phyloP scores from a whole-genome alignment of 1,140 invertebrate genomes.

The Diploscapter pachys region DNA sequence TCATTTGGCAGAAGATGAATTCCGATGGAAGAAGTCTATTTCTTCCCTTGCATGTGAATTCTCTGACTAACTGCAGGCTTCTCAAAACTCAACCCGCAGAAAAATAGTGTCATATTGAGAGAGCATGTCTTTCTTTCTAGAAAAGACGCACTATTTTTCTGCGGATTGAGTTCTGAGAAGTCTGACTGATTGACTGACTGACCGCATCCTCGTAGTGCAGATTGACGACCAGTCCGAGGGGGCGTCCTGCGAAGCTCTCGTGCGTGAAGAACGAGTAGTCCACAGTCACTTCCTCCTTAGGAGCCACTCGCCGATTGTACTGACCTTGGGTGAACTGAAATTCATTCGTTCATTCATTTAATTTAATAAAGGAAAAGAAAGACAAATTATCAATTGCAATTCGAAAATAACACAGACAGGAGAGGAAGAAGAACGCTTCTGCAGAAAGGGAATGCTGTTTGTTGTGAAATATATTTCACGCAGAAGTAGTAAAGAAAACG shows the following conservation, averaged over 20 bases:
- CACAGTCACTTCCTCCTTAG: slow-evolving; percentile 86
- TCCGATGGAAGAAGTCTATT: slow-evolving; percentile 6
- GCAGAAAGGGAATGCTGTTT: too few species aligned
- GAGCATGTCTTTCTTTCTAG: slow-evolving; percentile 59
- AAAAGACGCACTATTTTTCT: too few species aligned
- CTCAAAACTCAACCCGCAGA: too few species aligned
- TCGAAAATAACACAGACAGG: too few species aligned
- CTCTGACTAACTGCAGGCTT: too few species aligned
- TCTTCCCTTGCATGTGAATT: background rate
- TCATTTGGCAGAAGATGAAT: slow-evolving; percentile 6
- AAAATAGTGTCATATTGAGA: background rate
- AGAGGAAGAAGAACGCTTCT: too few species aligned
- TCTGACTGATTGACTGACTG: slow-evolving; percentile 37
- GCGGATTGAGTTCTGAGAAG: slow-evolving; percentile 34
- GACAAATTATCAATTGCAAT: background rate
- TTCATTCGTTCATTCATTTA: too few species aligned
- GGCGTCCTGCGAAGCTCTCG: slow-evolving; percentile 87
- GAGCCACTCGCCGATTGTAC: slow-evolving; percentile 83
- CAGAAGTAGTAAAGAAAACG: too few species aligned
- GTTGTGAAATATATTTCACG: too few species aligned
- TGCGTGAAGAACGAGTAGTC: slow-evolving; percentile 90
- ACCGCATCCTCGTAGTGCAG: slow-evolving; percentile 81
- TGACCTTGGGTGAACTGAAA: slow-evolving; percentile 77
- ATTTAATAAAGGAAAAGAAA: slow-evolving; percentile 4
- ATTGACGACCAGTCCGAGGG: slow-evolving; percentile 89